Base-by-base conservation (phyloP, 2,113 vertebrate genomes). In the Lagopus muta region DNA sequence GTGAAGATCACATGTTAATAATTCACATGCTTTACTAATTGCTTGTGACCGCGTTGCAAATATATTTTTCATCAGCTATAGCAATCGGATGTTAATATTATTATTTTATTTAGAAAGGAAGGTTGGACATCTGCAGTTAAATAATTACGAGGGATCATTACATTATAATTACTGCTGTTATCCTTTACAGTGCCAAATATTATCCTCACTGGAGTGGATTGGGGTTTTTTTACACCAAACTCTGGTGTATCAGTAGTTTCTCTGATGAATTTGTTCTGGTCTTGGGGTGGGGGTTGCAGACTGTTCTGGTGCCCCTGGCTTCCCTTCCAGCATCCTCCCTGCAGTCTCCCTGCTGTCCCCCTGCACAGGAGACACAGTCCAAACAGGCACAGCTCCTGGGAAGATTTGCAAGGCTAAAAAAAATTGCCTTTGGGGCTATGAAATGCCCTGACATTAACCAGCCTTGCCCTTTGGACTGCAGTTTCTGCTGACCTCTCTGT, bases 311-410 rank as follows among this genome's bases (percentile, higher is more conserved):
- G 1, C 34, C 1, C 3, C 15, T 21, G 40, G 3, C 18, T 25
- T 40, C 48, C 45, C 54, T 57, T 57, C 2, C 0, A 38, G 45
- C 57, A 16, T 11, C 50, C 66, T 48, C 40, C 11, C 43, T n/a
- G 64, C 0, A 0, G 2, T 11, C 21, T 21, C 27, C 19, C 40
- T 57, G 28, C n/a, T 21, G 1, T 40, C 60, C 6, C 38, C n/a
- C 52, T 1, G 1, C 11, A 3, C 19, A 18, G 52, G 32, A 25
- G 13, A 13, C 24, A 6, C 1, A 0, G 6, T 32, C 32, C 27
- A 70, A 32, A 47, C 17, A 17, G 2, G 6, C 3, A 5, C 0
- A n/a, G 36, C 7, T 24, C 42, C 5, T 32, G 36, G 20, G 45
- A 36, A 36, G 20, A 24, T 24, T 64, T 47, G 24, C 20, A 45